Evolutionary conservation across 1,140 invertebrate genomes (phyloP).

Genomic region (Hesperophylax magnus): DNA sequence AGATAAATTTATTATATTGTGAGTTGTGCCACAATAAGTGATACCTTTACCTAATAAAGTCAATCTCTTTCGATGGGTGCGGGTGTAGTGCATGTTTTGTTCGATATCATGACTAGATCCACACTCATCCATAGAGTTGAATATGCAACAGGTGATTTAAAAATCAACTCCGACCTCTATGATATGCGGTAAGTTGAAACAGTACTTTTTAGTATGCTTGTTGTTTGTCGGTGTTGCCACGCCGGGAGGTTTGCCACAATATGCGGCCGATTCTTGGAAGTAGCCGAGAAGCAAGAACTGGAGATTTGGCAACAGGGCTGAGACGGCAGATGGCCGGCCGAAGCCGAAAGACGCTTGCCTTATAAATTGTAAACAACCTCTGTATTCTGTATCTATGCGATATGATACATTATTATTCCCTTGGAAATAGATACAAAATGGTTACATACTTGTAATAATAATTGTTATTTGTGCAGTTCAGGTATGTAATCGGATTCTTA

Average conservation of each 20-base stretch:
- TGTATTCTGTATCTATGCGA: no score
- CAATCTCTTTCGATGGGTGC: constrained; percentile 72
- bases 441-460: not conserved
- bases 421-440: no score
- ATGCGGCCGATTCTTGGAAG: constrained; percentile 40
- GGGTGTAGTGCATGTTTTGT: constrained; percentile 71
- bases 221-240: no score
- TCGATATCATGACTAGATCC: constrained; percentile 71
- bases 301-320: constrained; percentile 45
- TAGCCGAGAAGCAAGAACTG: constrained; percentile 18
- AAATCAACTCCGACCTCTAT: not conserved
- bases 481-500: not conserved
- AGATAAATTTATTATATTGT: constrained; percentile 6
- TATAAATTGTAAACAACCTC: no score
- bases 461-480: not conserved
- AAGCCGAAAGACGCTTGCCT: not conserved
- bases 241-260: not conserved
- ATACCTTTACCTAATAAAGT: constrained; percentile 41
- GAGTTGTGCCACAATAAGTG: not conserved
- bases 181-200: constrained; percentile 2
- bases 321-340: constrained; percentile 19
- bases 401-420: no score
- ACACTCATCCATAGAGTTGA: constrained; percentile 73
- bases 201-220: not conserved
- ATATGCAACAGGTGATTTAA: constrained; percentile 54